phyloP scores from a whole-genome alignment of 2,113 vertebrate genomes.

The Perca schrenkii region DNA sequence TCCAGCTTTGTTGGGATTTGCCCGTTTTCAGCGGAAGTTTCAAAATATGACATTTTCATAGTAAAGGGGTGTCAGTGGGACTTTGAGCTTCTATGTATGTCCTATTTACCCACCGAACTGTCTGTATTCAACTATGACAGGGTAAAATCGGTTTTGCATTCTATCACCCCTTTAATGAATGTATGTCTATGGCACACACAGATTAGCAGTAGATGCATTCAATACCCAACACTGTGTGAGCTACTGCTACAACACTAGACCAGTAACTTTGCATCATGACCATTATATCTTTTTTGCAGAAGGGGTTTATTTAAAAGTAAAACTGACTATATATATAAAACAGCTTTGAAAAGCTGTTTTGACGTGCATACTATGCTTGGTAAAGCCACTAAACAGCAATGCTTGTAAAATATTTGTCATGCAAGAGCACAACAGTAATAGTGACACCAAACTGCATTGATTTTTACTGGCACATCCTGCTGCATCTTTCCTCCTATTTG shows the following conservation, averaged over 20 bases:
- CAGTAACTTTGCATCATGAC: neutral
- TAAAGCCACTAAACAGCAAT: neutral
- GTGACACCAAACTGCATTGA: neutral
- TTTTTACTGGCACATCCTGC: neutral
- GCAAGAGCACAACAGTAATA: neutral
- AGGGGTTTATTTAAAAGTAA: neutral
- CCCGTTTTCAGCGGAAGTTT: too few relatives aligned
- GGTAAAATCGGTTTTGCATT: too few relatives aligned
- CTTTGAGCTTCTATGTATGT: too few relatives aligned
- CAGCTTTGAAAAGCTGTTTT: neutral
- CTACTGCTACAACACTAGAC: neutral
- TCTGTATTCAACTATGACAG: too few relatives aligned
- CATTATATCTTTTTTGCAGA: neutral
- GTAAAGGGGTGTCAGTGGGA: too few relatives aligned
- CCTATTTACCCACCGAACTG: too few relatives aligned
- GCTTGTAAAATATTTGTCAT: neutral
- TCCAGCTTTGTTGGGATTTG: too few relatives aligned
- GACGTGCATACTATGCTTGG: too few relatives aligned
- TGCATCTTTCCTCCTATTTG: neutral
- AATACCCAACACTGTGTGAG: neutral
- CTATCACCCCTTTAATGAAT: too few relatives aligned
- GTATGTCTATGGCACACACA: neutral
- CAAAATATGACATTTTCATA: too few relatives aligned
- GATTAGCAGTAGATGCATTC: neutral
- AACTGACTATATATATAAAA: neutral